Conservation (phyloP, 2,797 vertebrate genomes). For the Mus minutoides region DNA sequence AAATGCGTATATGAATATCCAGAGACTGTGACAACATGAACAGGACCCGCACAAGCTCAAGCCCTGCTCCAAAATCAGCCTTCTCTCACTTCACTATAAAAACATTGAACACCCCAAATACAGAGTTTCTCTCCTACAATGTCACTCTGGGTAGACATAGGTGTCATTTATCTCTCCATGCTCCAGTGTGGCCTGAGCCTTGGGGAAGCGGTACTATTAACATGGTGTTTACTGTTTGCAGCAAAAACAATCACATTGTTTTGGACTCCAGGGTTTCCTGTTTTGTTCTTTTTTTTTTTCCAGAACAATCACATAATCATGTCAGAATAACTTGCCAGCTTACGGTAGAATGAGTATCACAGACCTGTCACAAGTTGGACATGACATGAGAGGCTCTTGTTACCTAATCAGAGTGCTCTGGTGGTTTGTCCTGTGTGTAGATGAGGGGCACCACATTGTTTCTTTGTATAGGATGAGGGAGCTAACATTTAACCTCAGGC, state of each 20-base stretch:
- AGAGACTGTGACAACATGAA: not conserved
- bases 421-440: no score
- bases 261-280: not conserved
- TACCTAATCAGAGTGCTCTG: not conserved
- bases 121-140: not conserved
- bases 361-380: not conserved
- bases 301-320: not conserved
- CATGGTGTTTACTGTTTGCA: not conserved
- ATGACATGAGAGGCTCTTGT: not conserved
- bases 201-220: no score
- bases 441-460: not conserved
- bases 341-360: not conserved
- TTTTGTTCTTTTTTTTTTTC: not conserved
- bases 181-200: not conserved
- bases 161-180: not conserved
- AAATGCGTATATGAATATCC: not conserved
- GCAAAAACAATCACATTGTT: not conserved
- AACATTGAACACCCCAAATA: not conserved
- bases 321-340: not conserved
- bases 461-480: not conserved
- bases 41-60: not conserved
- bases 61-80: not conserved
- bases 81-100: not conserved
- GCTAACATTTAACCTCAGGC: not conserved
- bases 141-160: no score